phyloP scores from a whole-genome alignment of 1,140 invertebrate species.

The Cyclargus thomasi region DNA sequence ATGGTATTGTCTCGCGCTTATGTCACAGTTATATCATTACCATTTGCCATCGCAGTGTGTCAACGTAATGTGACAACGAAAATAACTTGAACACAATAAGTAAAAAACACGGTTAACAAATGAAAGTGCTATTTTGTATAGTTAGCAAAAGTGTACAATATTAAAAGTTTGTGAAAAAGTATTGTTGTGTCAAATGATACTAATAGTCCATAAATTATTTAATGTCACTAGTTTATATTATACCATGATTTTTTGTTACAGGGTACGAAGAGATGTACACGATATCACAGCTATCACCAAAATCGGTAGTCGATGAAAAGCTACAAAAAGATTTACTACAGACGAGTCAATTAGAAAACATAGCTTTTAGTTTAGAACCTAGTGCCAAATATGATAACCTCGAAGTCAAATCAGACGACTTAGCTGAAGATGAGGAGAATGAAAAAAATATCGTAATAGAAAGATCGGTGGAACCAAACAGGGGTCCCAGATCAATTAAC shows the following conservation, averaged over 20 bases:
- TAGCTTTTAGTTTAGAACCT: conserved; percentile 66
- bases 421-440: conserved; percentile 35
- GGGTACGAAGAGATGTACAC: conserved; percentile 73
- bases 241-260: conserved; percentile 45
- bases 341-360: conserved; percentile 55
- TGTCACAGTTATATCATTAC: conserved; percentile 6
- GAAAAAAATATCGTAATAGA: conserved; percentile 52
- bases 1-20: conserved; percentile 5
- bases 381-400: conserved; percentile 55
- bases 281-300: conserved; percentile 77
- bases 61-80: conserved; percentile 14
- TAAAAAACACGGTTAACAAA: neutral
- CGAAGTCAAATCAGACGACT: conserved; percentile 44
- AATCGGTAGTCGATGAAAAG: conserved; percentile 56
- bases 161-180: too few species aligned
- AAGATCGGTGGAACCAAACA: conserved; percentile 57
- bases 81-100: conserved; percentile 12
- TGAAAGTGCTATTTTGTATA: neutral
- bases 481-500: conserved; percentile 60
- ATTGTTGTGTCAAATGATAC: too few species aligned
- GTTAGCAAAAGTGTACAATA: too few species aligned
- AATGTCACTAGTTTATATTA: too few species aligned
- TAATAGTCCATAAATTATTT: too few species aligned
- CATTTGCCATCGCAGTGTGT: neutral
- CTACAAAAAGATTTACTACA: conserved; percentile 38